Base-by-base conservation (phyloP, 2,113 vertebrate species). In the Odobenus rosmarus region DNA sequence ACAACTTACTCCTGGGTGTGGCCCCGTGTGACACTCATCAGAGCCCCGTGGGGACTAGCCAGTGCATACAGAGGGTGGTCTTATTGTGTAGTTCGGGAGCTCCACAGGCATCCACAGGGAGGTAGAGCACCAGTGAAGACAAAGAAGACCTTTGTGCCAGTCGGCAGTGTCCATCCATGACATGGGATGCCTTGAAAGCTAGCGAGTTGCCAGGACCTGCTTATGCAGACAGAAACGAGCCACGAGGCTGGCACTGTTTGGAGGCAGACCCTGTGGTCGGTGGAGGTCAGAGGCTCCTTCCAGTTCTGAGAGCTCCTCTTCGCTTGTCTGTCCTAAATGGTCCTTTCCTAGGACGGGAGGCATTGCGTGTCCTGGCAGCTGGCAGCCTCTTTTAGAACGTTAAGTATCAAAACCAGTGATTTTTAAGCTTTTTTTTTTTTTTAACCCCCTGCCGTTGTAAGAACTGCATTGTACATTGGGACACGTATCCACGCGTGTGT, bases 11-110 rank as follows among this genome's bases (percentile, higher is more conserved):
- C 13, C 72, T 36, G 6, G 16, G 10, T 5, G 59, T 24, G 4
- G 69, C 36, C 72, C 82, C 0, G 1, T 8, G 31, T 62, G 33
- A 23, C 67, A 21, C n/a, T 39, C 49, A 3, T 0, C 39, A 4
- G 5, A 23, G 55, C 18, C n/a, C 36, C 14, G 0, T 9, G 1
- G 19, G 81, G 39, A 24, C 55, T 77, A 61, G 4, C 33, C 28
- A 21, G 11, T 23, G 33, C 31, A 2, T 4, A 6, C 42, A 21
- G 33, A 46, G 14, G 42, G 1, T 0, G 2, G 15, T 13, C 42
- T 83, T 33, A 2, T 26, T 51, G 1, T 90, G 14, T 14, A 51
- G 89, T 46, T 79, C 42, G 62, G 46, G 46, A 93, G 61, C 36
- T 80, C 82, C 46, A 10, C 53, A 36, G 71, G 23, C 55, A 59